Evolutionary conservation across 2,113 vertebrate genomes (phyloP), one percentile per base, ranked within the genome.

Genomic region (Megaceryle maxima): DNA sequence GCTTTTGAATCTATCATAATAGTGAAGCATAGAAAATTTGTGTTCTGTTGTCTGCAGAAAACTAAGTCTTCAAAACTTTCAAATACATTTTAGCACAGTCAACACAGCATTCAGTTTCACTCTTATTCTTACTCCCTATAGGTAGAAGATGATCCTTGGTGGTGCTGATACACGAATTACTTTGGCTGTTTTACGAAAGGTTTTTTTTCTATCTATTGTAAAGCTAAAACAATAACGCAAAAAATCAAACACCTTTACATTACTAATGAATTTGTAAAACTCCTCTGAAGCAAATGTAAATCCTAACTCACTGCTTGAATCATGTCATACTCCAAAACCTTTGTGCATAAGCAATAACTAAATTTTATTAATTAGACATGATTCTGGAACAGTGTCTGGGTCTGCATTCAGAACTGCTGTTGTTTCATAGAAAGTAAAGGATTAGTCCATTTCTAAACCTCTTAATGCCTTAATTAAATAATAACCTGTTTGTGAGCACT

Each of bases 121-220:
- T 90, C 33, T 62, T 94, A 11, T 70, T 89, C 59, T 95, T 90
- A 28, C 59, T 90, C 37, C 63, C 85, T 95, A 33, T 57, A 97
- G 97, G 80, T 74, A 48, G 68, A 94, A 72, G 94, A 94, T 41
- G 57, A 78, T 83, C 85, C 46, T 75, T 87, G 87, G 43, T 87
- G 92, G 66, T 92, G 86, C 77, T 69, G 79, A 62, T 35, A 21
- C 3, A 51, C 22, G 4, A 81, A 90, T 86, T 59, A 55, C 55
- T 60, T 44, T 16, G 77, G 55, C 69, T 87, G 43, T 91, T 91
- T 87, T 33, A 31, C 39, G 43, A 44, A 75, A 92, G 74, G 72
- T 51, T 11, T 1, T 59, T 83, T 83, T 94, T 92, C 44, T 35
- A 3, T 5, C 24, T 72, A 14, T 67, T 44, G 19, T 57, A 59